These are phyloP conservation scores for Xiphophorus maculatus DNA, from an alignment of 2,113 vertebrate species.

Conservation along the genomic window DNA sequence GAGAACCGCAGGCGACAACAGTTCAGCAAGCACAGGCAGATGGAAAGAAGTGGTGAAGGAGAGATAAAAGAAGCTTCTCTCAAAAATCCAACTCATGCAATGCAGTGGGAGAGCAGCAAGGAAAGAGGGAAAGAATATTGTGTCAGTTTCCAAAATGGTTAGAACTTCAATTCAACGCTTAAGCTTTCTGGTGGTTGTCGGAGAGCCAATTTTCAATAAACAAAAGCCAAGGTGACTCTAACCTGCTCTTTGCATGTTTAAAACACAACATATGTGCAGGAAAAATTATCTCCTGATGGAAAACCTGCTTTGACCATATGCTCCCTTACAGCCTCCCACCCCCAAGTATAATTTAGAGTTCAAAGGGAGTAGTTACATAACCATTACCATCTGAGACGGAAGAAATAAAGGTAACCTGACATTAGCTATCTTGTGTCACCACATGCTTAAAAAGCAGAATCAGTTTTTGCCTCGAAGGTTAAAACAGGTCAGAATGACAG, in stretches of 20 bases:
- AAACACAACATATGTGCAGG: slow-evolving; percentile 64
- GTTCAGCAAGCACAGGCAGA: slow-evolving; percentile 53
- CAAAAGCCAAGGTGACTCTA: slow-evolving; percentile 51
- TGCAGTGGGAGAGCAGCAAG: slow-evolving; percentile 42
- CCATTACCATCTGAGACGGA: slow-evolving; percentile 47
- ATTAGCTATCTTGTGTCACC: slow-evolving; percentile 55
- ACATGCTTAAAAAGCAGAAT: slow-evolving; percentile 35
- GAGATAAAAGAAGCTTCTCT: slow-evolving; percentile 35
- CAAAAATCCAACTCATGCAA: slow-evolving; percentile 42
- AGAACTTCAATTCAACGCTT: slow-evolving; percentile 19
- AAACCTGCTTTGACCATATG: slow-evolving; percentile 65
- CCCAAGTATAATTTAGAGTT: slow-evolving; percentile 55
- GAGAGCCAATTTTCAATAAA: slow-evolving; percentile 33
- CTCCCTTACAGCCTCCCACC: neutral
- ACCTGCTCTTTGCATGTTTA: slow-evolving; percentile 61
- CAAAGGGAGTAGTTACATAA: slow-evolving; percentile 52
- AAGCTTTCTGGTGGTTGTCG: slow-evolving; percentile 23
- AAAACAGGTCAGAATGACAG: slow-evolving; percentile 40
- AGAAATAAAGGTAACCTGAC: slow-evolving; percentile 44
- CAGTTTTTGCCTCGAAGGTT: slow-evolving; percentile 45
- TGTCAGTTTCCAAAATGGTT: slow-evolving; percentile 2
- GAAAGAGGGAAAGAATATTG: neutral
- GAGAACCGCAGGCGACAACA: slow-evolving; percentile 52
- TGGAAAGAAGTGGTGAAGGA: slow-evolving; percentile 23
- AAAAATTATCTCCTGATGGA: slow-evolving; percentile 45